These are phyloP conservation scores for Microctonus brassicae DNA, from an alignment of 2,888 invertebrate species.

Conservation along the genomic window DNA sequence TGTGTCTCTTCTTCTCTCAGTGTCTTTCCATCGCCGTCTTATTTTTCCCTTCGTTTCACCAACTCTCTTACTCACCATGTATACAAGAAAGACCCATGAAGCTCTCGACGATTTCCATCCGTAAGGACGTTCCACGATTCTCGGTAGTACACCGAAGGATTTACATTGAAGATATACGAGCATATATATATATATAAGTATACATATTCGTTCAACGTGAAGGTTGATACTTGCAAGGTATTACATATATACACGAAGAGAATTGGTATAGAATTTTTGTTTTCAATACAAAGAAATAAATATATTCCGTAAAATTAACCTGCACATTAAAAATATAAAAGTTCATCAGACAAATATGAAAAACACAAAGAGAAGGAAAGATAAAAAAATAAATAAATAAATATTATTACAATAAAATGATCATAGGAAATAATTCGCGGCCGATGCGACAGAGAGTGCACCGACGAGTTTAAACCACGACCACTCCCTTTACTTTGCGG, in stretches of 20 bases:
- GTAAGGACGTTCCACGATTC: constrained; percentile 51
- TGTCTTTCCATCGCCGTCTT: constrained; percentile 22
- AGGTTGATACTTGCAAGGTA: background rate
- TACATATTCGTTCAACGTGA: background rate
- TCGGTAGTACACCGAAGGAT: constrained; percentile 45
- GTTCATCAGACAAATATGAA: background rate
- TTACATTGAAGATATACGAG: constrained; percentile 50
- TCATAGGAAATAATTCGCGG: background rate
- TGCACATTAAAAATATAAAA: background rate
- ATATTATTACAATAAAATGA: background rate
- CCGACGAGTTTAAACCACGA: constrained; percentile 10
- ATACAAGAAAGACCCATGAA: constrained; percentile 9
- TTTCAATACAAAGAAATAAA: constrained; percentile 28
- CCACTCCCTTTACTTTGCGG: constrained; percentile 31
- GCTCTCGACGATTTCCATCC: constrained; percentile 48
- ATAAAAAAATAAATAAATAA: background rate
- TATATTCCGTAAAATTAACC: constrained; percentile 21
- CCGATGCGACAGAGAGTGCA: constrained; percentile 11
- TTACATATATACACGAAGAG: background rate
- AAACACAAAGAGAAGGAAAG: background rate
- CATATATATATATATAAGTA: background rate
- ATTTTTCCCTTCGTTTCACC: background rate
- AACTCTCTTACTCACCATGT: constrained; percentile 19
- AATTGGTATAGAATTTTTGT: constrained; percentile 25
- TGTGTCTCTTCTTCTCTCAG: constrained; percentile 40